Evolutionary conservation across 2,113 vertebrate genomes (phyloP), one percentile per base, ranked within the genome.

Genomic region (Promerops cafer): DNA sequence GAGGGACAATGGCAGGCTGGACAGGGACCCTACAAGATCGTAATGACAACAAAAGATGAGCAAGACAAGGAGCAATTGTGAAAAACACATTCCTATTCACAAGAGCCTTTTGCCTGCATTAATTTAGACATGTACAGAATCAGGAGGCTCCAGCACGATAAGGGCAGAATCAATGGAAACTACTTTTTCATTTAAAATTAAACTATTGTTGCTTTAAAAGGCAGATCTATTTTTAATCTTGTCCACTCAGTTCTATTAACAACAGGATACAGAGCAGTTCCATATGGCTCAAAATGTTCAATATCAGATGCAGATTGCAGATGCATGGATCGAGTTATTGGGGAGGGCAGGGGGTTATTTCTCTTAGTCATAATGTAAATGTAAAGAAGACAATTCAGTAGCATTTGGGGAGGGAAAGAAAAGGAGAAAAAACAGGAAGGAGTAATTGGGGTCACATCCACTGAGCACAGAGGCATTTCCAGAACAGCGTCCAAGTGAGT

Each of bases 391-490:
- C 89, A 92, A 78, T 92, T 42, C 63, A 64, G 49, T 35, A 92
- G 61, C 45, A 50, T 79, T 90, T 79, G 63, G n/a, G 65, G 88
- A 94, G n/a, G n/a, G 52, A 37, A 52, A 47, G 49, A 85, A 76
- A 78, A 86, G 66, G 23, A n/a, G 20, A 56, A 47, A 83, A 86
- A 80, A 40, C 50, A 71, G 80, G 56, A 15, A 93, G 45, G 60
- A 85, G 60, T 97, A 96, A 97, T 95, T 97, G 93, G 81, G 97
- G 95, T 97, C 95, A 94, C 53, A 86, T 88, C 89, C 88, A 76
- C 91, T 61, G 91, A 90, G 81, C 86, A 76, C 71, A 60, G 86
- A 95, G 78, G 77, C 78, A 70, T 95, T 96, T 97, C 91, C 94
- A 96, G 93, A 93, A 88, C 64, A 93, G 77, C 27, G 3, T 87